Conservation (phyloP, 1,140 invertebrate genomes). For the Palaemon carinicauda region DNA sequence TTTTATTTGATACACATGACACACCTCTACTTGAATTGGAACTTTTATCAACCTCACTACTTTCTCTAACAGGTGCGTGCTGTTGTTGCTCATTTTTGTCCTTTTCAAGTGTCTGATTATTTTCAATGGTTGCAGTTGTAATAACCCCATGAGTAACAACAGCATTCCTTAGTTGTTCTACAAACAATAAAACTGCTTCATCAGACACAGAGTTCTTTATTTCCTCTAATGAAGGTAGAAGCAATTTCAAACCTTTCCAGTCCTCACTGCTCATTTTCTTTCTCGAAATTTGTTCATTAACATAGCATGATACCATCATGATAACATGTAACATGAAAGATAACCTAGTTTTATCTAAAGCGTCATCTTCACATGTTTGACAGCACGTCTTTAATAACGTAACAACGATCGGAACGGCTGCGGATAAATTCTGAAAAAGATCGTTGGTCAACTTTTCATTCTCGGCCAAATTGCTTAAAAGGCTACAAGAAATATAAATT, state of each 20-base stretch:
- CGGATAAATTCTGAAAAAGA: slow-evolving; percentile 45
- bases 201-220: slow-evolving; percentile 58
- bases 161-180: slow-evolving; percentile 66
- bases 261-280: slow-evolving; percentile 59
- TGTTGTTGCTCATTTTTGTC: too few species aligned
- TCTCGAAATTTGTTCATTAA: slow-evolving; percentile 26
- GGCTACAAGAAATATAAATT: slow-evolving; percentile 6
- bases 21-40: too few species aligned
- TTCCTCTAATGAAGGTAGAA: slow-evolving; percentile 66
- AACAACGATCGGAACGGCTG: slow-evolving; percentile 41
- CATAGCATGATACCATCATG: slow-evolving; percentile 43
- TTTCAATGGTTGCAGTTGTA: not conserved
- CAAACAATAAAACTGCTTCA: slow-evolving; percentile 61
- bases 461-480: slow-evolving; percentile 27
- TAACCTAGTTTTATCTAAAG: slow-evolving; percentile 20
- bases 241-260: slow-evolving; percentile 65
- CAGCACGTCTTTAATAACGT: slow-evolving; percentile 24
- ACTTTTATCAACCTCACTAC: too few species aligned
- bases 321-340: slow-evolving; percentile 42
- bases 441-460: slow-evolving; percentile 27
- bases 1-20: not conserved
- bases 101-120: not conserved
- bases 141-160: slow-evolving; percentile 67
- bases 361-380: slow-evolving; percentile 41
- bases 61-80: too few species aligned